Percentiles rank a stretch among this genome's conserved stretches.
phyloP scores from a whole-genome alignment of 2,113 vertebrate species.

The Gobio gobio region DNA sequence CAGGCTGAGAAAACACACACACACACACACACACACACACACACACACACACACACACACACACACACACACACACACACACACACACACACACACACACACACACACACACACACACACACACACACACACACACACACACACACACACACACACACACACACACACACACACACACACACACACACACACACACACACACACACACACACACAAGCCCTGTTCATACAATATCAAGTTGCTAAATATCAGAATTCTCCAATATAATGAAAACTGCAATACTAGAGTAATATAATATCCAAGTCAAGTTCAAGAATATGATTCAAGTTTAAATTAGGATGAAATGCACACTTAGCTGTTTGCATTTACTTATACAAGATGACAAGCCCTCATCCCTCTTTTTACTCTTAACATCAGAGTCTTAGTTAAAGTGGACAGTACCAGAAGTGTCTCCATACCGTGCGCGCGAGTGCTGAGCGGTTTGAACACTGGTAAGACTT shows the following conservation, averaged over 20 bases:
- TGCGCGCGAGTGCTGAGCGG: too few relatives aligned
- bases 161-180: neutral
- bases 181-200: neutral
- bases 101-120: neutral
- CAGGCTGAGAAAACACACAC: conserved; percentile 52
- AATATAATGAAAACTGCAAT: neutral
- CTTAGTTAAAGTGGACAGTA: neutral
- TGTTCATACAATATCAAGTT: neutral
- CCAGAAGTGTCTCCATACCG: too few relatives aligned
- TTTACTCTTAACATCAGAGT: neutral
- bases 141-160: conserved; percentile 13
- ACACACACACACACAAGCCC: neutral
- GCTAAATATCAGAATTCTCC: neutral
- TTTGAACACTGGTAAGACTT: too few relatives aligned
- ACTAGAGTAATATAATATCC: neutral
- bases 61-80: too few relatives aligned
- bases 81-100: neutral
- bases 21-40: conserved; percentile 30
- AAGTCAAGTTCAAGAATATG: neutral
- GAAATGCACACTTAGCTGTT: neutral
- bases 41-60: neutral
- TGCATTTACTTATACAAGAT: neutral
- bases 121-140: conserved; percentile 18
- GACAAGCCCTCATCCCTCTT: neutral
- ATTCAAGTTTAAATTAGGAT: neutral